Evolutionary conservation across 2,797 vertebrate species (phyloP).

Genomic region (Pelochelys cantorii): DNA sequence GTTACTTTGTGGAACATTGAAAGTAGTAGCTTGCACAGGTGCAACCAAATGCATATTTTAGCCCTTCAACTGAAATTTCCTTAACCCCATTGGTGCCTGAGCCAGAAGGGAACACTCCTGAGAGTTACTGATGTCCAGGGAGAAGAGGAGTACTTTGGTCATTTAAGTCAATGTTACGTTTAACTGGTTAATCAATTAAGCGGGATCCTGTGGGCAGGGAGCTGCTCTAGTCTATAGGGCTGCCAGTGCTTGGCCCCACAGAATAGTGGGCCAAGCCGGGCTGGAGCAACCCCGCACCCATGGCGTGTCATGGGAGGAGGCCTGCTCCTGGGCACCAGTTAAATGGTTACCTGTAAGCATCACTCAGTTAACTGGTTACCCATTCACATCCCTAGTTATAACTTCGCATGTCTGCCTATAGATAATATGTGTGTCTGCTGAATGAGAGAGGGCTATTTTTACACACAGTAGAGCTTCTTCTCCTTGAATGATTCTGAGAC

Average conservation of each 20-base stretch:
- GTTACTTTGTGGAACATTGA: neutral
- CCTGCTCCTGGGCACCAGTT: no score
- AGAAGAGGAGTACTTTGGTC: neutral
- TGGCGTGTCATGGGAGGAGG: no score
- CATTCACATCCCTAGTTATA: neutral
- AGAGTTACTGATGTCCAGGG: neutral
- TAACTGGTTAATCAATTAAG: no score
- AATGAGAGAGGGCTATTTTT: neutral
- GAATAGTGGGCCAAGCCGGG: no score
- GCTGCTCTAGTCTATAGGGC: no score
- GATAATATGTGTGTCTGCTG: neutral
- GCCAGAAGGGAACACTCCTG: neutral
- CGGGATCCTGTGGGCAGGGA: no score
- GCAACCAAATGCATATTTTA: neutral
- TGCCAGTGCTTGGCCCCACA: no score
- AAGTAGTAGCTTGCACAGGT: neutral
- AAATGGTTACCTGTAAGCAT: no score
- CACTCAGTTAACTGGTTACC: no score
- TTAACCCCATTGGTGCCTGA: neutral
- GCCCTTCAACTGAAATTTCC: neutral
- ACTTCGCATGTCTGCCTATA: accelerated
- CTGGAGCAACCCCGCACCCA: no score
- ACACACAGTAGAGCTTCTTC: neutral
- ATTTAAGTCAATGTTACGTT: no score
- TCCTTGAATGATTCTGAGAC: neutral